Evolutionary conservation across 2,113 vertebrate genomes (phyloP), one percentile per base, ranked within the genome.

Genomic region (Paralichthys olivaceus): DNA sequence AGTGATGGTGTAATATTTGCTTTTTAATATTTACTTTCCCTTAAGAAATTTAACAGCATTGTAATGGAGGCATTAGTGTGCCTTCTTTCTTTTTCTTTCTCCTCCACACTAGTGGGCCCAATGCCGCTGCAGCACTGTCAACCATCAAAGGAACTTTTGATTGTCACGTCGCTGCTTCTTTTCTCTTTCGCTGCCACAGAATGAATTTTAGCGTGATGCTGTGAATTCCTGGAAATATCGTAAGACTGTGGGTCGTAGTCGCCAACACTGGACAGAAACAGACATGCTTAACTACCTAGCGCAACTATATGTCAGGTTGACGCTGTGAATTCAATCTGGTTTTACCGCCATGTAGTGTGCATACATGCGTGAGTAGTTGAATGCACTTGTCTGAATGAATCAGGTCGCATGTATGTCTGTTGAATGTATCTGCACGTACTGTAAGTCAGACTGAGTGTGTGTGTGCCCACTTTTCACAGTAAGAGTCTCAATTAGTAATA

Each of bases 41-140:
- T 78, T 26, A 60, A 66, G 59, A 72, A 79, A 62, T 87, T 85
- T 73, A 77, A 82, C 54, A 4, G 79, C 77, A 75, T 84, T 84
- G 83, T 71, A 81, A 37, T 57, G 59, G 80, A 87, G 82, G 90
- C 80, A 83, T 88, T 83, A 84, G 75, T 82, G 84, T 88, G 84
- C 85, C 84, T 89, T 83, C 45, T 79, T 32, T 67, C n/a, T 20
- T 57, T 32, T 26, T 49, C 2, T 15, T 45, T 12, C 57, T 28
- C 57, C 7, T 9, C 59, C 32, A 20, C 4, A 37, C 29, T 75
- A 5, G 65, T 75, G 79, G 79, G 74, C 69, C 43, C 59, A 5
- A 19, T 61, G 80, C 76, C 32, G 15, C 66, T 4, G 69, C 69
- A 60, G 59, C 73, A 66, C 34, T 55, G 66, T 32, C 43, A 37